phyloP scores from a whole-genome alignment of 2,888 invertebrate genomes.

The Tuta absoluta region DNA sequence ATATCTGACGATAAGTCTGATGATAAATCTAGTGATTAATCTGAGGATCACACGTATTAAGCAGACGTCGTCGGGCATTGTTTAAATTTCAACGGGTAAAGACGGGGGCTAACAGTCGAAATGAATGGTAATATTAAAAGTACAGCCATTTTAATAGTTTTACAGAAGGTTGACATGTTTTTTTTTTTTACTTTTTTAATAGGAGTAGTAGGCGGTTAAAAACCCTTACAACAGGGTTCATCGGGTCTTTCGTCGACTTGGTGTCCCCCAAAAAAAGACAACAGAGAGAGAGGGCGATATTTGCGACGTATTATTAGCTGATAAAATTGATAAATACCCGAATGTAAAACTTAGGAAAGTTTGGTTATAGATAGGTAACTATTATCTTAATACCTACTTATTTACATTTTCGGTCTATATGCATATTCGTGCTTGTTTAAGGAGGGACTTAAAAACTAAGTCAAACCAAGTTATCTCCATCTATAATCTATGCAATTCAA shows the following conservation, averaged over 20 bases:
- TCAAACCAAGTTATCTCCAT: background rate
- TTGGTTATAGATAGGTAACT: no score
- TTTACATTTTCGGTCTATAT: background rate
- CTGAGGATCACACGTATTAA: constrained; percentile 57
- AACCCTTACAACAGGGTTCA: no score
- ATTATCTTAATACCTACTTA: no score
- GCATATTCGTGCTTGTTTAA: background rate
- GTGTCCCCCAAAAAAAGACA: no score
- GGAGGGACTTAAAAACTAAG: background rate
- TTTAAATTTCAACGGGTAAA: constrained; percentile 60
- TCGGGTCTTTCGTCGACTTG: no score
- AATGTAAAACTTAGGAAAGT: no score
- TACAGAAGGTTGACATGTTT: no score
- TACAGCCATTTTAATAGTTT: background rate
- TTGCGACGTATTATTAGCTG: no score
- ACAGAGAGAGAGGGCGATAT: no score
- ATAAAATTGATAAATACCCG: no score
- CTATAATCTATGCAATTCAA: background rate
- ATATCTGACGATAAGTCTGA: constrained; percentile 58
- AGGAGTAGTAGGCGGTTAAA: no score
- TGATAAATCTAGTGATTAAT: constrained; percentile 49
- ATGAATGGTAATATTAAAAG: background rate
- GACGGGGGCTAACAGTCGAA: background rate
- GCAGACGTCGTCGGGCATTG: constrained; percentile 55
- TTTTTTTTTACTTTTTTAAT: no score